Percentiles rank a stretch among this genome's conserved stretches.
These are phyloP conservation scores for Microplitis deprimator DNA, from an alignment of 2,888 invertebrate species.

Conservation along the genomic window DNA sequence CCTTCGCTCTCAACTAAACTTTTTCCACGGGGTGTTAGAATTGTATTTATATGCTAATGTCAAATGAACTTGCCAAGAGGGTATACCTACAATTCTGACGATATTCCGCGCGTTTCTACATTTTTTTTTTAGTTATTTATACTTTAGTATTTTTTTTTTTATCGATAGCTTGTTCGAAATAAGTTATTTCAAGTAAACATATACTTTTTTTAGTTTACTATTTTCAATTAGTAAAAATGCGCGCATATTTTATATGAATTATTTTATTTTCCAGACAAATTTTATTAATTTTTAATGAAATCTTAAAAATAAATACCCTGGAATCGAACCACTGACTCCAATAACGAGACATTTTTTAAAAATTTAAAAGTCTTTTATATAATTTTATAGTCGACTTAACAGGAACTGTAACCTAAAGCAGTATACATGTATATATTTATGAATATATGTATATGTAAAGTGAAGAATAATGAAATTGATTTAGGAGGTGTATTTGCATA, in stretches of 20 bases:
- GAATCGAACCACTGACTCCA: too few relatives aligned
- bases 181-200: constrained; percentile 4
- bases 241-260: too few relatives aligned
- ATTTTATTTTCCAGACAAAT: too few relatives aligned
- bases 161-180: neutral
- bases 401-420: neutral
- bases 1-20: constrained; percentile 54
- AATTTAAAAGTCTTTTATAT: neutral
- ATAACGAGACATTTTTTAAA: too few relatives aligned
- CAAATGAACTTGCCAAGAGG: constrained; percentile 42
- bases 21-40: constrained; percentile 56
- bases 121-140: constrained; percentile 36
- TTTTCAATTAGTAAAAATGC: too few relatives aligned
- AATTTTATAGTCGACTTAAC: constrained; percentile 18
- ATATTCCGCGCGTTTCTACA: constrained; percentile 41
- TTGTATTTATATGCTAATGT: constrained; percentile 63
- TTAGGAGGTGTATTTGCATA: constrained; percentile 35
- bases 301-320: neutral
- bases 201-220: neutral
- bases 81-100: constrained; percentile 33
- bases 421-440: neutral
- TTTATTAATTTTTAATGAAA: too few relatives aligned
- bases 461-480: constrained; percentile 23
- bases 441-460: constrained; percentile 4
- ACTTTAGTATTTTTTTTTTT: constrained; percentile 7